Evolutionary conservation across 2,888 invertebrate genomes (phyloP), one percentile per base, ranked within the genome.

Genomic region (Hypsopygia costalis): DNA sequence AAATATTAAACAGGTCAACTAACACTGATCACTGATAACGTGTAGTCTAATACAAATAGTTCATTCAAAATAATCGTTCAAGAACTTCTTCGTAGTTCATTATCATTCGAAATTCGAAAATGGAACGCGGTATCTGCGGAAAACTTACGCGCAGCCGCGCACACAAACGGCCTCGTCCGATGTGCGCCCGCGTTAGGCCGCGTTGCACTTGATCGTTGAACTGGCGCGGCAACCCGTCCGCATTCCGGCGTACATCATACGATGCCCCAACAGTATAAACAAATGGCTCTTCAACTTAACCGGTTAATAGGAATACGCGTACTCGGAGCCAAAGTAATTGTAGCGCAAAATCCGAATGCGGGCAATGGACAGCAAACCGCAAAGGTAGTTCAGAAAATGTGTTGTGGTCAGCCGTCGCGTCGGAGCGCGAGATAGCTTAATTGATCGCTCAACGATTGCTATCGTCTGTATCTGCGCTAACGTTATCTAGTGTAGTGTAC

Each of bases 161-260:
- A 58, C 63, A 59, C 50, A 53, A 59, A 62, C 75, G 61, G 70
- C 62, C 75, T 69, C 69, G 70, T 59, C 59, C 62, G 73, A 70
- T 81, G 77, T 85, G 83, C 81, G 81, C 54, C 60, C 55, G 74
- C 76, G 74, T 70, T 79, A 81, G 81, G 54, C 60, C 55, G 74
- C 76, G 74, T 70, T 79, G 81, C 81, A 81, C 81, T 78, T 83
- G 80, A 81, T 69, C 83, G 73, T 79, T 80, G 81, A 83, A 85
- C 85, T 78, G 76, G 66, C 73, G 59, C 62, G 67, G 33, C 58
- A 63, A 81, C 68, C 69, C 81, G 68, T 27, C 69, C 69, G 44
- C 53, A 46, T 35, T 44, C 41, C 46, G 58, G 54, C 54, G 66
- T 39, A 31, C 52, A 33, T 50, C 40, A 29, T 47, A 37, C 46